Conservation (phyloP, 2,888 invertebrate species). For the Trachelus iudaicus region DNA sequence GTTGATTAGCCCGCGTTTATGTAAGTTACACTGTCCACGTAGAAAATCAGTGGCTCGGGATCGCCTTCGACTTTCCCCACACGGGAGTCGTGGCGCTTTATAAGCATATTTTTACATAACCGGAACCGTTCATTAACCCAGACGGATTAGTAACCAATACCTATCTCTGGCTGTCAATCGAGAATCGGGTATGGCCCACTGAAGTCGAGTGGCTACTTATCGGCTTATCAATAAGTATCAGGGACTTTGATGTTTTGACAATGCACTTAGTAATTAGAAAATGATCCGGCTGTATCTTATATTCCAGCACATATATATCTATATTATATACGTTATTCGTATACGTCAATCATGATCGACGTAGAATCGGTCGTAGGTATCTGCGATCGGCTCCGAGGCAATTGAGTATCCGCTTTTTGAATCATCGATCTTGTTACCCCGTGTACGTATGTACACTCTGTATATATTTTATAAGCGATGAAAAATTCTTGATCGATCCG, state of each 20-base stretch:
- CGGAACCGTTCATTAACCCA: conserved; percentile 2
- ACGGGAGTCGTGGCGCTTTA: background rate
- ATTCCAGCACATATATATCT: background rate
- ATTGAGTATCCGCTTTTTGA: background rate
- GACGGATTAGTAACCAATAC: conserved; percentile 5
- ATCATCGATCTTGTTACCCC: background rate
- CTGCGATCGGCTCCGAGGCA: background rate
- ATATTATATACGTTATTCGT: background rate
- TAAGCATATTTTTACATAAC: conserved; percentile 4
- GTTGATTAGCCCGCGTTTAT: background rate
- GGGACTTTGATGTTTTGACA: conserved; percentile 2
- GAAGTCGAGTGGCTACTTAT: background rate
- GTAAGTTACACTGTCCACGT: background rate
- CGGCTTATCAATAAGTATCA: background rate
- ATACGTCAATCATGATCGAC: background rate
- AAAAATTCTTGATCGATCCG: background rate
- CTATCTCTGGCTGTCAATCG: background rate
- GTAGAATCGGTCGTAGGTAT: no score
- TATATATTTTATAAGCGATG: background rate
- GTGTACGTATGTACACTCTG: background rate
- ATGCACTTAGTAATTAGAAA: conserved; percentile 2
- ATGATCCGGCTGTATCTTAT: background rate
- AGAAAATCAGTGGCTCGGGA: background rate
- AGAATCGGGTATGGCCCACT: background rate
- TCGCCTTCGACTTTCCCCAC: conserved; percentile 3